Conservation (phyloP, 2,797 vertebrate species). For the Manis pentadactyla region DNA sequence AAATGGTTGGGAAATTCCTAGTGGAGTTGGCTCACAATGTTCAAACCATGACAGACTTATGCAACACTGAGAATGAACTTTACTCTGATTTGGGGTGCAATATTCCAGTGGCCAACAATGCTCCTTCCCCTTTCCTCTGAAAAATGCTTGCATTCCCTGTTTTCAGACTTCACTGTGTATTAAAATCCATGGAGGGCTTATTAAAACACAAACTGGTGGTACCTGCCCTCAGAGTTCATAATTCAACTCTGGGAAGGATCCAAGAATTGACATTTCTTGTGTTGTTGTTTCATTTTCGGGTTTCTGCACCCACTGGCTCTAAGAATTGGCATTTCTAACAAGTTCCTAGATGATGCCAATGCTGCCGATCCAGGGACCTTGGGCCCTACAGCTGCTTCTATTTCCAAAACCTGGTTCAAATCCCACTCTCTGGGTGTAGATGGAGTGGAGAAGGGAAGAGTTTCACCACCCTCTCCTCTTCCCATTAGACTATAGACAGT, state of each 20-base stretch:
- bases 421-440: neutral
- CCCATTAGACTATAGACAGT: neutral
- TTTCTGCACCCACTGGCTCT: too few species aligned
- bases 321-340: neutral
- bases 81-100: neutral
- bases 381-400: neutral
- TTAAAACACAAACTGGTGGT: neutral
- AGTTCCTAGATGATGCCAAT: neutral
- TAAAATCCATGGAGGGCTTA: neutral
- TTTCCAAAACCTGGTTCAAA: neutral
- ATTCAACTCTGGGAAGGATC: neutral
- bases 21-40: neutral
- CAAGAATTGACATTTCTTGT: neutral
- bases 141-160: neutral
- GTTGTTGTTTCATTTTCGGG: too few species aligned
- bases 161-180: neutral
- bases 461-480: neutral
- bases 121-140: neutral
- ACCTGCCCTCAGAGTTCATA: neutral
- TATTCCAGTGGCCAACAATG: neutral
- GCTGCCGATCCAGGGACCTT: neutral
- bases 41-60: neutral
- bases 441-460: neutral
- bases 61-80: neutral
- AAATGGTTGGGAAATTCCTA: neutral